These are phyloP conservation scores for Morbakka virulenta DNA, from an alignment of 30 jellyfish, hydroid and myxozoan genomes.

Conservation along the genomic window DNA sequence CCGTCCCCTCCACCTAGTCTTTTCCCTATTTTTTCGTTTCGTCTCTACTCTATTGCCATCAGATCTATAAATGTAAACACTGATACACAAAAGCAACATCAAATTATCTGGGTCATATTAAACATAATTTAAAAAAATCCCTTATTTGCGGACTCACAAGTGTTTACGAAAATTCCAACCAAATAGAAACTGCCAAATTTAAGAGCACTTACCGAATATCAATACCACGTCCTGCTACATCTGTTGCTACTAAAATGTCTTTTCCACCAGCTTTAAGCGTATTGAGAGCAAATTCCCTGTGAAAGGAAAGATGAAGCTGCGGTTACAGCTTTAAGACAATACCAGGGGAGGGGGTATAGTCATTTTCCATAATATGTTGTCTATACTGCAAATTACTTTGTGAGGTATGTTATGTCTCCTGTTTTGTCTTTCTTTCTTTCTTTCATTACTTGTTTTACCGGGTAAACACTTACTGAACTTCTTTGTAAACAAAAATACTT, in stretches of 20 bases:
- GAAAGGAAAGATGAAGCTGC: neutral
- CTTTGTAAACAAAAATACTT: too few species aligned
- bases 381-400: too few species aligned
- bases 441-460: too few species aligned
- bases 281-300: slow-evolving; percentile 88
- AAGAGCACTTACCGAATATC: slow-evolving; percentile 75
- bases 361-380: too few species aligned
- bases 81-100: neutral
- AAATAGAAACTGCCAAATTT: neutral
- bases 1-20: too few species aligned
- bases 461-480: too few species aligned
- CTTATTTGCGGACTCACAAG: neutral
- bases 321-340: neutral
- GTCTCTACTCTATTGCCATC: too few species aligned
- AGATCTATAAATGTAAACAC: too few species aligned
- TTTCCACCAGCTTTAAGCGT: slow-evolving; percentile 85
- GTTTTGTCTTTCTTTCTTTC: too few species aligned
- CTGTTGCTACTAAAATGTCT: slow-evolving; percentile 97
- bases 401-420: too few species aligned
- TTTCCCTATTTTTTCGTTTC: too few species aligned
- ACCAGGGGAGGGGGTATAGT: neutral
- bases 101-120: too few species aligned
- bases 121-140: neutral
- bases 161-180: neutral
- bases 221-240: slow-evolving; percentile 99